Evolutionary conservation across 2,113 vertebrate species (phyloP).

Genomic region (Salvelinus sp.): DNA sequence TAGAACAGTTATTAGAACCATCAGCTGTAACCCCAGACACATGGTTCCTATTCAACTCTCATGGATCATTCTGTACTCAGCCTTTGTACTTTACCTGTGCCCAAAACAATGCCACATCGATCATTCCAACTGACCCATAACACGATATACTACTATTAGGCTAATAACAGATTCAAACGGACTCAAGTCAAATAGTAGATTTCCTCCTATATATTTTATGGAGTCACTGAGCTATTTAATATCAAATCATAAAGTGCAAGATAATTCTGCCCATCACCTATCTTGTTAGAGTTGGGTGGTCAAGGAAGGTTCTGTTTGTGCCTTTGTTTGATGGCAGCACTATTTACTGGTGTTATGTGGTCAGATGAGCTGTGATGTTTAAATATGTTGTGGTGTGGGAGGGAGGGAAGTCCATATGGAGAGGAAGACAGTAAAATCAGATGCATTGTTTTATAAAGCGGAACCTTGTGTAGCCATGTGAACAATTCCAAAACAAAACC

Average conservation of each 20-base stretch:
- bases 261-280: not conserved
- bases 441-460: not conserved
- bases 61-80: no score
- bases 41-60: no score
- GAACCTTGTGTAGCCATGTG: conserved; percentile 56
- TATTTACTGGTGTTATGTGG: not conserved
- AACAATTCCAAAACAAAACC: conserved; percentile 41
- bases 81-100: no score
- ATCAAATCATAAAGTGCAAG: not conserved
- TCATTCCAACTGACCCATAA: no score
- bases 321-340: conserved; percentile 53
- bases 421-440: not conserved
- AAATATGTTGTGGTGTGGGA: not conserved
- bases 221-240: no score
- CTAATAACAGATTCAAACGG: no score
- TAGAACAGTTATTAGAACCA: no score
- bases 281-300: not conserved
- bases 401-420: not conserved
- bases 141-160: no score
- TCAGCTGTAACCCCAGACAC: no score
- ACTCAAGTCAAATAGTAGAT: no score
- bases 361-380: not conserved
- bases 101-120: no score
- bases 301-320: conserved; percentile 56
- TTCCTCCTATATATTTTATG: no score